Percentiles rank a stretch among this genome's conserved stretches.
Evolutionary conservation across 2,888 invertebrate species (phyloP).

Genomic region (Venusia cambrica): DNA sequence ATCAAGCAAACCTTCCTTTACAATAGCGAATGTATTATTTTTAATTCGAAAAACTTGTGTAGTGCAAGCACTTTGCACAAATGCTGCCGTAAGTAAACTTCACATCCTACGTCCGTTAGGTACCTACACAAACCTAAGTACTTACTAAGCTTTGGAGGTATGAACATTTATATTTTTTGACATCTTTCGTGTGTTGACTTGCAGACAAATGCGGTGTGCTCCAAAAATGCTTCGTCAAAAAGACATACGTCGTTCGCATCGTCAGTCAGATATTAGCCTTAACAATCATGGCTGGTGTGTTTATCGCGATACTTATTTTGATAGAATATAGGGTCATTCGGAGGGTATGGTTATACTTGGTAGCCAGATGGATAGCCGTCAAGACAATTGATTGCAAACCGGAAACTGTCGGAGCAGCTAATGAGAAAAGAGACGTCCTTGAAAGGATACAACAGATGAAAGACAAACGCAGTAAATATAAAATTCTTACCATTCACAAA

Average conservation of each 20-base stretch:
- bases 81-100: conserved; percentile 56
- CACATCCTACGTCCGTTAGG: too few species aligned
- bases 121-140: too few species aligned
- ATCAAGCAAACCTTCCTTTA: conserved; percentile 59
- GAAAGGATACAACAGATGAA: conserved; percentile 39
- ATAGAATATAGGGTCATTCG: conserved; percentile 55
- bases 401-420: conserved; percentile 33
- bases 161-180: too few species aligned
- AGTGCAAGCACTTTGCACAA: conserved; percentile 50
- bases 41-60: conserved; percentile 47
- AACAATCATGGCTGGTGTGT: conserved; percentile 39
- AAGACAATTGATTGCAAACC: conserved; percentile 12
- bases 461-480: conserved; percentile 33
- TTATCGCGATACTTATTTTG: conserved; percentile 43
- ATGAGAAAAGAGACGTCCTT: conserved; percentile 41
- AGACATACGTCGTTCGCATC: conserved; percentile 50
- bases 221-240: conserved; percentile 53
- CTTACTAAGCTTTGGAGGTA: too few species aligned
- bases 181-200: conserved; percentile 11
- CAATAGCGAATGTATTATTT: conserved; percentile 61
- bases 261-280: conserved; percentile 48
- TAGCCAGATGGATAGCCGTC: conserved; percentile 24
- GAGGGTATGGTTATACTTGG: conserved; percentile 31
- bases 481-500: neutral
- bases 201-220: conserved; percentile 66